A percentile compares a stretch with the other conserved stretches of the same genome.
Evolutionary conservation across 2,888 invertebrate genomes (phyloP).

Genomic region (Augochlorella aurata): DNA sequence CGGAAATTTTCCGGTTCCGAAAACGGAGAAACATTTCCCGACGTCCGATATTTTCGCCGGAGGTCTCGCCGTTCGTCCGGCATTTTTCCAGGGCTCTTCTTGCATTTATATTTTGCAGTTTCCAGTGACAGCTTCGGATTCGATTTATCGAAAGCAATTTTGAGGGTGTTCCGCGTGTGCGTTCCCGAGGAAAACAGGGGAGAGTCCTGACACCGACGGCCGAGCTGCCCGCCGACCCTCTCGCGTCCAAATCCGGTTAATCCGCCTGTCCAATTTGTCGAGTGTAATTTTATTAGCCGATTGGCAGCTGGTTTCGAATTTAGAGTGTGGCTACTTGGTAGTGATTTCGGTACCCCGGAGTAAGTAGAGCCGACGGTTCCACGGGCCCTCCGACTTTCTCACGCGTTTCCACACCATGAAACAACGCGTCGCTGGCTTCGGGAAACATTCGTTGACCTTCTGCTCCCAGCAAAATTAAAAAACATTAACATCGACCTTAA

Average conservation of each 20-base stretch:
- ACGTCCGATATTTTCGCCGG: not conserved
- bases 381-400: slow-evolving; percentile 21
- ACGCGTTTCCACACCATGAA: not conserved
- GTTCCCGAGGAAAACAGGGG: slow-evolving; percentile 15
- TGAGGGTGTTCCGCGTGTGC: slow-evolving; percentile 1
- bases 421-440: not conserved
- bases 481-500: not conserved
- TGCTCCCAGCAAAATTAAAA: not conserved
- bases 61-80: not conserved
- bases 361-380: slow-evolving; percentile 41
- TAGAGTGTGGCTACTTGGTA: slow-evolving; percentile 79
- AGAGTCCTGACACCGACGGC: slow-evolving; percentile 16
- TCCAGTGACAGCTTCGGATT: not conserved
- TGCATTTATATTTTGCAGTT: not conserved
- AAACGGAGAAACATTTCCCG: not conserved
- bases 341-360: slow-evolving; percentile 64
- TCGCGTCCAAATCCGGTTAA: slow-evolving; percentile 29
- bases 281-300: slow-evolving; percentile 43
- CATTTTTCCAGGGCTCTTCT: not conserved
- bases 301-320: slow-evolving; percentile 76
- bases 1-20: not conserved
- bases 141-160: slow-evolving; percentile 15
- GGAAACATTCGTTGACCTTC: not conserved
- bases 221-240: slow-evolving; percentile 18
- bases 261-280: slow-evolving; percentile 24